Base-by-base conservation (phyloP, 2,113 vertebrate genomes). In the Sceloporus tristichus region DNA sequence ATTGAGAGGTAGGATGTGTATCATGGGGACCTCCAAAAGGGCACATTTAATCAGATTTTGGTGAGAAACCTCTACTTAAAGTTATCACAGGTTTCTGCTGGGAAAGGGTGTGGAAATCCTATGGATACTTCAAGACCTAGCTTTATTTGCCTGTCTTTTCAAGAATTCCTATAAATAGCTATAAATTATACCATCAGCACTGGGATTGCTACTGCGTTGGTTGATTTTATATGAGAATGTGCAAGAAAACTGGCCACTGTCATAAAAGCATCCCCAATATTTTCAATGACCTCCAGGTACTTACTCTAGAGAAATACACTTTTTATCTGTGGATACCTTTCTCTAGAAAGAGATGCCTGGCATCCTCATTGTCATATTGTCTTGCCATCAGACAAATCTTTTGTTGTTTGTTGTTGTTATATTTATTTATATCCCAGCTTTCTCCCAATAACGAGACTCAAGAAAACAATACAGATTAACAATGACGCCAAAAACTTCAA, bases 1-100 rank as follows among this genome's bases (percentile, higher is more conserved):
- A 96, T 91, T 95, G 95, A 95, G 93, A 94, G 90, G 90, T 87
- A 86, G 93, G 91, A 77, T 94, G 68, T 62, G 59, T 89, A 95
- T 94, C 95, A 95, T 93, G 90, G 86, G 94, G 92, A 91, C 90
- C 68, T 65, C 88, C 79, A 89, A 92, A 95, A 92, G 91, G 95
- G 87, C 82, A 79, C 48, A 14, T 95, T 93, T 94, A 94, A 95
- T 96, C 94, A 92, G 88, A 93, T 92, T 88, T 93, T 91, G 71
- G 94, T 94, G 92, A 93, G 94, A 95, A 92, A 90, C 29, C 80
- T 92, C 75, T 2, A 10, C 18, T 9, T 87, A 74, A 87, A 89
- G 87, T 85, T 91, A 79, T 74, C 38, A 27, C 86, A 91, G 81
- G 62, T 87, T 86, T 89, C 84, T 85, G 54, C 65, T 81, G 10